Conservation (phyloP, 2,888 invertebrate genomes). For the Pseudanteris insignis region DNA sequence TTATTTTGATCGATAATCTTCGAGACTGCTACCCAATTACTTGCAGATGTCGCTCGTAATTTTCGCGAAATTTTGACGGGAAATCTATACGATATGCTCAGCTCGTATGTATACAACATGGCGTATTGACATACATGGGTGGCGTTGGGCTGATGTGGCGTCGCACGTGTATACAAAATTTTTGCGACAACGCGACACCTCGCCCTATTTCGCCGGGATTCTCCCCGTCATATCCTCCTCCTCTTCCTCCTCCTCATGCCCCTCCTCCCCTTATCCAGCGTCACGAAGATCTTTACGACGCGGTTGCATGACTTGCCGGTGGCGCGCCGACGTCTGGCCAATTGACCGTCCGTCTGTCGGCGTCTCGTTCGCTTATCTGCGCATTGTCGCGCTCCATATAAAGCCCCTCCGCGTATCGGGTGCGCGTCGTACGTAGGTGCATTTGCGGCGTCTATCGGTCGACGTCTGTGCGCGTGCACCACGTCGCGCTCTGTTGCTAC, state of each 20-base stretch:
- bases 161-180: conserved; percentile 27
- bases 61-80: conserved; percentile 28
- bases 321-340: conserved; percentile 39
- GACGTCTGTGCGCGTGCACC: conserved; percentile 43
- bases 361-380: conserved; percentile 40
- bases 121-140: conserved; percentile 43
- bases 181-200: conserved; percentile 31
- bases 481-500: conserved; percentile 44
- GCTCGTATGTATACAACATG: conserved; percentile 24
- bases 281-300: conserved; percentile 38
- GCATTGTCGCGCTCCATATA: conserved; percentile 44
- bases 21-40: no score
- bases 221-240: neutral
- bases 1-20: no score
- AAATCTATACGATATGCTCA: conserved; percentile 25
- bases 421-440: conserved; percentile 38
- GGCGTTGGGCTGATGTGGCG: conserved; percentile 35
- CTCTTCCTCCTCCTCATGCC: conserved; percentile 8
- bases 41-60: conserved; percentile 23
- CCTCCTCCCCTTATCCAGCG: neutral
- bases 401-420: conserved; percentile 39
- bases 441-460: conserved; percentile 39
- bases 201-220: conserved; percentile 13
- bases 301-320: conserved; percentile 26
- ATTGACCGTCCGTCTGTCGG: conserved; percentile 36